Evolutionary conservation across 2,113 vertebrate species (phyloP), one percentile per base, ranked within the genome.

Genomic region (Neomonachus schauinslandi): DNA sequence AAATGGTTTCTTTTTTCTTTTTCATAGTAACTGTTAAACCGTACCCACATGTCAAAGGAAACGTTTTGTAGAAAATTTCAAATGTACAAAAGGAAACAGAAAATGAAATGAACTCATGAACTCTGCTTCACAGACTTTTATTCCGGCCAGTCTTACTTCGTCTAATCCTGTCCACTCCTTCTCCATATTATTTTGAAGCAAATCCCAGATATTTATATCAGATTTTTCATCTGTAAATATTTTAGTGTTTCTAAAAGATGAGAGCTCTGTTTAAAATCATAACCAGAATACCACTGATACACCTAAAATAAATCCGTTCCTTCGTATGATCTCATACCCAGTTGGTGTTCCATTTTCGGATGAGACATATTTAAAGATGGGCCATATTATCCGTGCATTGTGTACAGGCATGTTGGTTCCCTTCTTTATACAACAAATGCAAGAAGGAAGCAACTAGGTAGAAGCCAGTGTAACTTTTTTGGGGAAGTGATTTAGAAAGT

Each of bases 311-410:
- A 74, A 53, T 16, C 26, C 4, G 0, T 91, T 39, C 28, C 74
- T 55, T 85, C 28, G 0, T 3, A 1, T 19, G 2, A 11, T 53
- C 42, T n/a, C n/a, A 5, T 4, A 19, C 1, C 1, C 33, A 21
- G 11, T 36, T 46, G 12, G 76, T 3, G 1, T 18, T 67, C 28
- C 2, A 0, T 7, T 26, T 74, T 59, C 21, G 6, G 8, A 7
- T 24, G 0, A 57, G 97, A 6, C 16, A 2, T 21, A 5, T 4
- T n/a, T 63, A 49, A 21, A 72, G 93, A 42, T 7, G 7, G 49
- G 16, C 77, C 59, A 4, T 42, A 12, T 26, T 10, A 9, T 18
- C 19, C 6, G 0, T 0, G 13, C 5, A 0, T 14, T 2, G 7
- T 22, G 14, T 31, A 12, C 33, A 18, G 39, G n/a, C 46, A 5